phyloP scores from a whole-genome alignment of 2,113 vertebrate species.

The Piprites chloris region DNA sequence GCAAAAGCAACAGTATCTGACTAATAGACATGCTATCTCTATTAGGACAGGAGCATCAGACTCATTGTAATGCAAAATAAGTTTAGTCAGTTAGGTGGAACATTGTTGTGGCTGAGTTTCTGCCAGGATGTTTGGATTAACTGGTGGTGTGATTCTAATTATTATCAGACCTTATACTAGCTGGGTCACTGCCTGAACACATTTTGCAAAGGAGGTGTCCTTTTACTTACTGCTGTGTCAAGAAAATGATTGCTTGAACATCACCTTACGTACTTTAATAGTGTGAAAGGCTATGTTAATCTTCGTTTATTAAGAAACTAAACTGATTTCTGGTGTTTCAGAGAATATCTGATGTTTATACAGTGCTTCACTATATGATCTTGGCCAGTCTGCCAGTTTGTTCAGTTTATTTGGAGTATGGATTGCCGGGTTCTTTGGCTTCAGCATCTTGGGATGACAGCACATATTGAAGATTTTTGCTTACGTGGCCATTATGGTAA shows the following conservation, averaged over 20 bases:
- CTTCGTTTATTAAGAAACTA: neutral
- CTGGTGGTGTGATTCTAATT: neutral
- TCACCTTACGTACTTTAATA: neutral
- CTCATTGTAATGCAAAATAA: neutral
- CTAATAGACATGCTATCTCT: fast-evolving
- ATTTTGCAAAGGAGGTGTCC: neutral
- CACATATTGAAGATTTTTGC: neutral
- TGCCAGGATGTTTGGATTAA: neutral
- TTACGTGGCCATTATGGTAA: neutral
- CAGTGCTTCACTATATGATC: neutral
- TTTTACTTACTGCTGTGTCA: neutral
- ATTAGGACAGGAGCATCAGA: neutral
- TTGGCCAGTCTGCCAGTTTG: neutral
- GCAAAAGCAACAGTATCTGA: neutral
- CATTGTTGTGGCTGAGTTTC: neutral
- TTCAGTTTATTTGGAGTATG: neutral
- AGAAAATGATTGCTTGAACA: neutral
- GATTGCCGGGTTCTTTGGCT: neutral
- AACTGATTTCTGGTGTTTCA: neutral
- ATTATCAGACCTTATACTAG: neutral
- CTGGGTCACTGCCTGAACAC: neutral
- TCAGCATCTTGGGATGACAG: neutral
- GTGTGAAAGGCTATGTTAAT: neutral
- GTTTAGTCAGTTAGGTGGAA: neutral
- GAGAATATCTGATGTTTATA: neutral